Evolutionary conservation across 2,888 invertebrate species (phyloP).

Genomic region (Caenorhabditis uteleia): DNA sequence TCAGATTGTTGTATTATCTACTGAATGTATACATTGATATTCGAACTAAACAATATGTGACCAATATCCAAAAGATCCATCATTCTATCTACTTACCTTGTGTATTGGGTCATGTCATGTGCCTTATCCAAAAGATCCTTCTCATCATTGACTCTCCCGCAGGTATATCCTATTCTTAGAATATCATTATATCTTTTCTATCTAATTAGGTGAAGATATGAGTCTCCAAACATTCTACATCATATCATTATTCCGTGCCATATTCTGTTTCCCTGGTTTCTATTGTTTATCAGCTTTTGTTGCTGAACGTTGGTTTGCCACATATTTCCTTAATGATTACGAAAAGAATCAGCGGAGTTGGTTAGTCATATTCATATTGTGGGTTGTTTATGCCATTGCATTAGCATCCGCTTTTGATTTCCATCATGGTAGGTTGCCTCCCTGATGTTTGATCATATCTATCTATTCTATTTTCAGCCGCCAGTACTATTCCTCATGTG

Average conservation of each 20-base stretch:
- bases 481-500: slow-evolving; percentile 21
- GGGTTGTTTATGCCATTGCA: slow-evolving; percentile 17
- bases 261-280: slow-evolving; percentile 31
- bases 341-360: slow-evolving; percentile 21
- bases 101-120: slow-evolving; percentile 23
- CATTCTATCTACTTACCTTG: slow-evolving; percentile 28
- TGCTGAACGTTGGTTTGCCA: slow-evolving; percentile 32
- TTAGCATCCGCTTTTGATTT: slow-evolving; percentile 20
- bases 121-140: slow-evolving; percentile 15
- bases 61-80: slow-evolving; percentile 31
- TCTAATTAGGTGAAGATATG: slow-evolving; percentile 15
- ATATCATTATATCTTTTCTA: not conserved
- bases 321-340: slow-evolving; percentile 27
- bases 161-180: not conserved
- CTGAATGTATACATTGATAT: slow-evolving; percentile 31
- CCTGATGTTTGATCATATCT: not conserved
- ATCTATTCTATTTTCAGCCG: slow-evolving; percentile 11
- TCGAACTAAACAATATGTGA: slow-evolving; percentile 11
- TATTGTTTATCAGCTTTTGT: slow-evolving; percentile 22
- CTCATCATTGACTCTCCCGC: slow-evolving; percentile 22
- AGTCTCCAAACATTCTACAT: slow-evolving; percentile 8
- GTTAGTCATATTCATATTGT: slow-evolving; percentile 26
- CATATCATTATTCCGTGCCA: slow-evolving; percentile 19
- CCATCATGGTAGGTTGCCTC: slow-evolving; percentile 24
- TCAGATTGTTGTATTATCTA: slow-evolving; percentile 22